Evolutionary conservation across 2,113 vertebrate species (phyloP).

Genomic region (Megaptera novaeangliae): DNA sequence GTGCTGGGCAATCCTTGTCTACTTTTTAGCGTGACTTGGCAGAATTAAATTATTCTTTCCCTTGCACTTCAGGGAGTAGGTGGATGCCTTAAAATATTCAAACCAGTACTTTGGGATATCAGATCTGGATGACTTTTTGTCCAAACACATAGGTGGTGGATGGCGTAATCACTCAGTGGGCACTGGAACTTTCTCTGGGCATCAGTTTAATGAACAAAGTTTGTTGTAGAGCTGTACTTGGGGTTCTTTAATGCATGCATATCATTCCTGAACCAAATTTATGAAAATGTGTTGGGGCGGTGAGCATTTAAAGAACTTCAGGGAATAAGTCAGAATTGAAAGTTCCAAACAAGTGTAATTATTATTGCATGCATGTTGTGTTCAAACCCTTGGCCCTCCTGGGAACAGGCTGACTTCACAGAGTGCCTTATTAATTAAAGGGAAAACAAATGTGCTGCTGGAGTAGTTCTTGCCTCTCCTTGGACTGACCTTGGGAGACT

Average conservation of each 20-base stretch:
- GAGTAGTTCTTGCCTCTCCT: background rate
- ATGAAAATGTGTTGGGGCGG: slow-evolving; percentile 19
- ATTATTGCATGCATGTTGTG: background rate
- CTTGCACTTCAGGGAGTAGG: background rate
- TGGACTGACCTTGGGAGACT: background rate
- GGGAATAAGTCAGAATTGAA: slow-evolving; percentile 47
- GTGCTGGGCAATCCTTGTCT: background rate
- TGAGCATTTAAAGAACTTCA: slow-evolving; percentile 47
- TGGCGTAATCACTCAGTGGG: background rate
- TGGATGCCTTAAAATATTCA: background rate
- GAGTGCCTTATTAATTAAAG: slow-evolving; percentile 19
- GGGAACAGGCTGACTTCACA: slow-evolving; percentile 22
- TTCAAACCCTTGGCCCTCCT: background rate
- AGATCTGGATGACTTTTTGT: slow-evolving; percentile 24
- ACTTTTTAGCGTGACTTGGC: background rate
- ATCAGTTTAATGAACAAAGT: slow-evolving; percentile 22
- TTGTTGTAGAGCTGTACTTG: background rate
- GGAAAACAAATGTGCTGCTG: background rate
- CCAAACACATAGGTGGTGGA: background rate
- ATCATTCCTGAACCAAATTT: slow-evolving; percentile 15
- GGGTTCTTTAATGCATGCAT: background rate
- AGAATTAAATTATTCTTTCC: background rate
- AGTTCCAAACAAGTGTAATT: slow-evolving; percentile 36
- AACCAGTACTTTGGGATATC: background rate
- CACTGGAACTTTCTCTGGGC: slow-evolving; percentile 24